Evolutionary conservation across 2,113 vertebrate genomes (phyloP), one percentile per base, ranked within the genome.

Genomic region (Cairina moschata): DNA sequence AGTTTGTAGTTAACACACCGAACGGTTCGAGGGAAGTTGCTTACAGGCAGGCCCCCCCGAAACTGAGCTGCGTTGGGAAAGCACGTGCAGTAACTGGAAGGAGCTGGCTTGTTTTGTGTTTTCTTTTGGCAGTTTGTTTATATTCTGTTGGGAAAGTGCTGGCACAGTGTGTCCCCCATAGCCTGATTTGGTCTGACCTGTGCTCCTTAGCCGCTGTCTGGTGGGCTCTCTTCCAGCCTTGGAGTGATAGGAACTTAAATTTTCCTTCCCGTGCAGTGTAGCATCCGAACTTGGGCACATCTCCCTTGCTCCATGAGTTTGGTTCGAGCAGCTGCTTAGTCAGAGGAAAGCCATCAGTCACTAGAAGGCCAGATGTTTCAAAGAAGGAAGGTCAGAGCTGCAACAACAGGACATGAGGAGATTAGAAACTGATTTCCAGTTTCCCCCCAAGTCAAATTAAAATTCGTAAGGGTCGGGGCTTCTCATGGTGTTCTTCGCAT

Each of bases 51-150:
- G 31, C 46, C 54, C 29, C 75, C 59, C 78, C 86, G 31, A 83
- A 83, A 40, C 58, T 54, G 81, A 87, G 31, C 58, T 56, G 16
- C 56, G 13, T 71, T 88, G 81, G 76, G 76, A 91, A 93, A 52
- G 90, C 94, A 78, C 74, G 81, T 74, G 69, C 83, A 2, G 1
- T 88, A 88, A 95, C 65, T 86, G 58, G 88, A 95, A 88, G 76
- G 76, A 92, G 52, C 54, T 78, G 86, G 44, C 69, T 92, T 56
- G 36, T 54, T 85, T 86, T 56, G 65, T 58, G 48, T 65, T 86
- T 59, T 73, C 44, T 74, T 92, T 82, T 84, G 79, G 34, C 32
- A 60, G 48, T 68, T 88, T 86, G 48, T 68, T 88, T 86, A 8
- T 92, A 44, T 93, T 88, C 83, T 29, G 26, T 15, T 75, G 58